Evolutionary conservation across 30 jellyfish, hydroid and myxozoan genomes (phyloP), one percentile per base, ranked within the genome.

Genomic region (Aurelia sp.): DNA sequence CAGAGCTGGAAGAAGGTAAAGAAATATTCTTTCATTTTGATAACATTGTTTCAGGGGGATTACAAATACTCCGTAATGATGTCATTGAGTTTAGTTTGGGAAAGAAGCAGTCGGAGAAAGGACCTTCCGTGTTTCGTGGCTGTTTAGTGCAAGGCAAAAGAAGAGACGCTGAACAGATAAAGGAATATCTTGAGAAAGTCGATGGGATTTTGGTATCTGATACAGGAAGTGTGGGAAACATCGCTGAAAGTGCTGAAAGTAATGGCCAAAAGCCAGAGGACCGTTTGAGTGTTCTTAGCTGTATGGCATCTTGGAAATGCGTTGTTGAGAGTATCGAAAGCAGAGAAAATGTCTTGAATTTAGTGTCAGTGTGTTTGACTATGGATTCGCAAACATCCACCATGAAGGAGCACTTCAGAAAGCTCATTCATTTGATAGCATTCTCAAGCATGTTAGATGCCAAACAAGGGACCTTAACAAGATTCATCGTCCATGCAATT

Each of bases 1-100:
- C 67, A 11, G 67, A 50, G 8, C 22, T 50, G 17, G 31, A 57
- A 31, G 91, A 77, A 7, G 30, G 48, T 20, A 38, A 71, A 48
- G 87, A 84, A 59, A 20, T 84, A 20, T 84, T 84, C 68, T 84
- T 84, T 47, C 86, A 84, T 60, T 84, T 84, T 21, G 80, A 71
- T 72, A 48, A 67, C 9, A 71, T 84, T 11, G 31, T 31, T 10
- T 72, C 82, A 12, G 83, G 83, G 31, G 67, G 62, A 10, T 50
- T 81, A 67, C 60, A 20, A 11, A 19, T 65, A 51, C 5, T 65
- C n/a, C 24, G 17, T 1, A 51, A 61, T 71, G 82, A 81, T 48
- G 21, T 19, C 74, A 40, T 77, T 21, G 48, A 35, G 51, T 77
- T 57, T 40, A 47, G 78, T 4, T 10, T 77, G 63, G 30, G 31